phyloP scores from a whole-genome alignment of 2,113 vertebrate species.

The Corythornis vintsioides region DNA sequence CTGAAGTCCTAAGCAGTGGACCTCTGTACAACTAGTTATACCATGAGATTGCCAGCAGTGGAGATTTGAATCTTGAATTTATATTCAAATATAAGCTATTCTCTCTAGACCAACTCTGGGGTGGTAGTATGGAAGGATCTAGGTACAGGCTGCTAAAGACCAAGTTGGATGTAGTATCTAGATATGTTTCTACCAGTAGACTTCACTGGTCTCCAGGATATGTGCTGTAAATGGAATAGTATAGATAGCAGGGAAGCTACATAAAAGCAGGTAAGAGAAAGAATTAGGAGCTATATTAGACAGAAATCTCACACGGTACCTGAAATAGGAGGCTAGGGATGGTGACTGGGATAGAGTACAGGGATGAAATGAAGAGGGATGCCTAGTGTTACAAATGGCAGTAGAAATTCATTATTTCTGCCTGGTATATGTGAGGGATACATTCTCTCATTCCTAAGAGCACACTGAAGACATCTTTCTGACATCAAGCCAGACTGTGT shows the following conservation, averaged over 20 bases:
- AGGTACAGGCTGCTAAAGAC: background rate
- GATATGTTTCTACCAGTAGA: background rate
- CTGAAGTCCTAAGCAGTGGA: background rate
- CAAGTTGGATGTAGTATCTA: background rate
- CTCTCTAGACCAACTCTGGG: background rate
- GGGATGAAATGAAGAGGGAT: background rate
- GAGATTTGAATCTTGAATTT: background rate
- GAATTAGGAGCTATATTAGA: background rate
- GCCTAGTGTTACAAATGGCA: background rate
- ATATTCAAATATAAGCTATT: fast-evolving
- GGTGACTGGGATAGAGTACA: background rate
- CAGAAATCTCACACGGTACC: background rate
- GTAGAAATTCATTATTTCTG: background rate
- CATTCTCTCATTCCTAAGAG: background rate
- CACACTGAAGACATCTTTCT: background rate
- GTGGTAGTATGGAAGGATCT: too few species aligned
- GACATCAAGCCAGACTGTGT: background rate
- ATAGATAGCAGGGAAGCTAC: background rate
- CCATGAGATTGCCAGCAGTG: background rate
- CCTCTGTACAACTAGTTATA: background rate
- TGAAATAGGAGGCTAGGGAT: background rate
- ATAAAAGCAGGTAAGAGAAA: background rate
- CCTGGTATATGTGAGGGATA: background rate
- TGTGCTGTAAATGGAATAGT: background rate
- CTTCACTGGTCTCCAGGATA: background rate